Conservation (phyloP, 2,888 invertebrate species). For the Aspidiotus destructor region DNA sequence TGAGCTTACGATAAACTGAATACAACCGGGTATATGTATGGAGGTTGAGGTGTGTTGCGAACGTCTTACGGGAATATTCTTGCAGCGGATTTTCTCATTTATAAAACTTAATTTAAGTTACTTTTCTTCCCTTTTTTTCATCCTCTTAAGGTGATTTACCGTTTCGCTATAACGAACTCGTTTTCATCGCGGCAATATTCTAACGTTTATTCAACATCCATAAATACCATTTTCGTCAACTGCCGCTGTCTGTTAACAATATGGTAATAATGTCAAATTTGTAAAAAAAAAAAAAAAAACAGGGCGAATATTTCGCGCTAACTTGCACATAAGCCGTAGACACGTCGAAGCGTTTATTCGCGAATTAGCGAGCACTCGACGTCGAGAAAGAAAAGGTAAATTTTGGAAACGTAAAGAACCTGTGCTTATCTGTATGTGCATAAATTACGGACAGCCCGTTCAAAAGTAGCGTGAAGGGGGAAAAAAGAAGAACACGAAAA, state of each 20-base stretch:
- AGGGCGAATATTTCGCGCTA: background rate
- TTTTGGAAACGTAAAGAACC: background rate
- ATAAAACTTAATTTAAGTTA: background rate
- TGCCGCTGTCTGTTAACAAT: background rate
- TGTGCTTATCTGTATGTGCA: constrained; percentile 29
- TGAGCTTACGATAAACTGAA: constrained; percentile 24
- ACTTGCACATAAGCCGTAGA: background rate
- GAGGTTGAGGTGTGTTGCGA: background rate
- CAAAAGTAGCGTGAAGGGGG: background rate
- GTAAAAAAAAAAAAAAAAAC: background rate
- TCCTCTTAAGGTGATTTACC: background rate
- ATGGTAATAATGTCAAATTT: background rate
- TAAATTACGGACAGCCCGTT: constrained; percentile 19
- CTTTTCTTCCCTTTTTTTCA: background rate
- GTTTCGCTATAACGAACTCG: background rate
- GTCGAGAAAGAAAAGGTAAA: background rate
- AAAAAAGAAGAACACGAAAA: background rate
- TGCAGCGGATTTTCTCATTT: constrained; percentile 2
- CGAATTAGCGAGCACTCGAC: background rate
- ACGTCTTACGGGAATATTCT: constrained; percentile 3
- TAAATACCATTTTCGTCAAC: background rate
- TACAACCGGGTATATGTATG: background rate
- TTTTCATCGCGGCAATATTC: constrained; percentile 2
- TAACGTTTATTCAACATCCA: background rate
- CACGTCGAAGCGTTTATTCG: background rate